Evolutionary conservation across 1,140 invertebrate species (phyloP).

Genomic region (Hylyphantes graminicola): DNA sequence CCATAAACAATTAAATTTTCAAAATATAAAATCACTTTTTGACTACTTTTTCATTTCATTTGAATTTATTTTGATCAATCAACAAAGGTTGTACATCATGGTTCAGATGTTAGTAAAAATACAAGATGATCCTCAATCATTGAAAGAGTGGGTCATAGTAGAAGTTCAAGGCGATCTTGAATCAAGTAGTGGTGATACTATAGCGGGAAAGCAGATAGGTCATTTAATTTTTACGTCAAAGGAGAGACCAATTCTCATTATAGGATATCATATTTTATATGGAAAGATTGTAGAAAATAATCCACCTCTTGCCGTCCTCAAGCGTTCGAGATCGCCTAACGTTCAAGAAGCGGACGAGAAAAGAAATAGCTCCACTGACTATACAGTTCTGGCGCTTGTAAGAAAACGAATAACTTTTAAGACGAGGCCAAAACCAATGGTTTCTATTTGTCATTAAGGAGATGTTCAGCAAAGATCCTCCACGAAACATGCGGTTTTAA

Average conservation of each 20-base stretch:
- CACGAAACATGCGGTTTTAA: no score
- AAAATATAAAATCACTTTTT: no score
- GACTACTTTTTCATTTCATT: no score
- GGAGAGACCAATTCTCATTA: slow-evolving; percentile 38
- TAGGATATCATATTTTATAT: slow-evolving; percentile 49
- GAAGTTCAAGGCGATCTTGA: slow-evolving; percentile 49
- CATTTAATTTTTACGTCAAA: slow-evolving; percentile 40
- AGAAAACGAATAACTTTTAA: slow-evolving; percentile 44
- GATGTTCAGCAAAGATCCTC: no score
- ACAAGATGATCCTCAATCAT: slow-evolving; percentile 5
- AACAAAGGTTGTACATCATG: no score
- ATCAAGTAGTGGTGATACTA: slow-evolving; percentile 21
- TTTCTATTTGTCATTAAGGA: slow-evolving; percentile 9
- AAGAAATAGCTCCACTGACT: neutral
- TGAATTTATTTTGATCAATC: no score
- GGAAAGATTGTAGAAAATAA: slow-evolving; percentile 31
- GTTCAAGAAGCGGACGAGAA: neutral
- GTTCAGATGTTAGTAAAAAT: no score
- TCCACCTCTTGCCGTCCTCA: slow-evolving; percentile 23
- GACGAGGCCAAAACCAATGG: slow-evolving; percentile 46
- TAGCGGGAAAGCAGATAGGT: slow-evolving; percentile 41
- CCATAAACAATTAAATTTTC: no score
- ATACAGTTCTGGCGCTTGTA: slow-evolving; percentile 21
- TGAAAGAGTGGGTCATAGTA: slow-evolving; percentile 50
- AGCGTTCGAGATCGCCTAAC: slow-evolving; percentile 6